These are phyloP conservation scores for Serranus cabrilla DNA, from an alignment of 2,797 vertebrate species.

Conservation along the genomic window DNA sequence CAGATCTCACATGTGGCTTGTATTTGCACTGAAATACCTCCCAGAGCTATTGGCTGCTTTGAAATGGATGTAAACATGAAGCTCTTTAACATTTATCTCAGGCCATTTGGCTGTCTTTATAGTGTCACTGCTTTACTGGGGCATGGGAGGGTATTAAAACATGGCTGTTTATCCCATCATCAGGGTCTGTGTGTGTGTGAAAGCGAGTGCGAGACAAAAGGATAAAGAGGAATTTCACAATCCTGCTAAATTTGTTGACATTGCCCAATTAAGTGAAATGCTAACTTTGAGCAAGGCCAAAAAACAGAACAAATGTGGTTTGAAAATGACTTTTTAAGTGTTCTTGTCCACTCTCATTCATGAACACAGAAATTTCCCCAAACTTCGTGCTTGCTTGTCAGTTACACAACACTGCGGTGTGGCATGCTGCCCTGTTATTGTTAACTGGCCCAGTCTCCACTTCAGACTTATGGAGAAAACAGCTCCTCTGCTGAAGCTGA, in stretches of 20 bases:
- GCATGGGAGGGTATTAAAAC: slow-evolving; percentile 45
- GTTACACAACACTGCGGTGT: slow-evolving; percentile 80
- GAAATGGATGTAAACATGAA: slow-evolving; percentile 75
- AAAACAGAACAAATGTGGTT: slow-evolving; percentile 71
- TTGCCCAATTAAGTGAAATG: slow-evolving; percentile 55
- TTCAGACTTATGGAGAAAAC: slow-evolving; percentile 54
- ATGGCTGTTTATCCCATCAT: slow-evolving; percentile 53
- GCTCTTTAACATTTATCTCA: slow-evolving; percentile 45
- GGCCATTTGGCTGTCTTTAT: slow-evolving; percentile 59
- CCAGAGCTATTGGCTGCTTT: slow-evolving; percentile 73
- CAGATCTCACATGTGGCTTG: slow-evolving; percentile 80
- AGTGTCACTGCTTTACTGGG: slow-evolving; percentile 46
- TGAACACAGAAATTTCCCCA: slow-evolving; percentile 56
- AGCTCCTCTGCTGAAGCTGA: slow-evolving; percentile 43
- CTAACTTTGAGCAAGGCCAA: slow-evolving; percentile 36
- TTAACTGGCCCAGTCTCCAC: slow-evolving; percentile 53
- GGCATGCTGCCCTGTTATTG: slow-evolving; percentile 75
- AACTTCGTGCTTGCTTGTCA: slow-evolving; percentile 61
- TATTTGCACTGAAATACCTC: slow-evolving; percentile 74
- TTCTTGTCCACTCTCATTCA: slow-evolving; percentile 66
- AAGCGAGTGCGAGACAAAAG: slow-evolving; percentile 49
- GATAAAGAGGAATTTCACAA: slow-evolving; percentile 62
- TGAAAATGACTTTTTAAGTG: slow-evolving; percentile 46
- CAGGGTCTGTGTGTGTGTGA: slow-evolving; percentile 27
- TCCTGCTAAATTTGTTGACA: slow-evolving; percentile 48